Evolutionary conservation across 2,113 vertebrate genomes (phyloP).

Genomic region (Paracyprichromis sp.): DNA sequence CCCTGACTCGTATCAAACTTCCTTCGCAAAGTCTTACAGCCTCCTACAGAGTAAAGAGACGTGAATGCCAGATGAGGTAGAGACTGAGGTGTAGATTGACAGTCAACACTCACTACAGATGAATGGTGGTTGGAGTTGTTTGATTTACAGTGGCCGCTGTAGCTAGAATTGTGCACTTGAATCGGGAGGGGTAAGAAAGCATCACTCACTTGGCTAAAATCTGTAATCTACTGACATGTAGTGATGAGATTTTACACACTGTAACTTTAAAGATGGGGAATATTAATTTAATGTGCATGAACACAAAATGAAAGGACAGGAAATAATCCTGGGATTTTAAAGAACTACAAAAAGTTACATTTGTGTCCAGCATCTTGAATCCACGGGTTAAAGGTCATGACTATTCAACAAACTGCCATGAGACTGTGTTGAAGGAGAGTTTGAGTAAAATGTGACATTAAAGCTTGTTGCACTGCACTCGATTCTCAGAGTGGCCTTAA

Average conservation of each 20-base stretch:
- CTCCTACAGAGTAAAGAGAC: background rate
- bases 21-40: background rate
- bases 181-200: accelerated
- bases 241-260: background rate
- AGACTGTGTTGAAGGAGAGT: background rate
- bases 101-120: background rate
- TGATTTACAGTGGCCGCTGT: background rate
- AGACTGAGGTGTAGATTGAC: background rate
- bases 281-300: background rate
- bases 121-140: background rate
- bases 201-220: background rate
- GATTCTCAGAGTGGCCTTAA: background rate
- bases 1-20: background rate
- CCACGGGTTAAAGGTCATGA: background rate
- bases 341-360: background rate
- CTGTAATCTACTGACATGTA: background rate
- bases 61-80: background rate
- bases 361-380: background rate
- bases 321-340: background rate
- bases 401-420: background rate
- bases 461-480: background rate
- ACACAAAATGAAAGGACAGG: background rate
- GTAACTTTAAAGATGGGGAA: background rate
- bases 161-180: background rate
- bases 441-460: background rate